Conservation (phyloP, 2,888 invertebrate species). For the Rosalia funebris region DNA sequence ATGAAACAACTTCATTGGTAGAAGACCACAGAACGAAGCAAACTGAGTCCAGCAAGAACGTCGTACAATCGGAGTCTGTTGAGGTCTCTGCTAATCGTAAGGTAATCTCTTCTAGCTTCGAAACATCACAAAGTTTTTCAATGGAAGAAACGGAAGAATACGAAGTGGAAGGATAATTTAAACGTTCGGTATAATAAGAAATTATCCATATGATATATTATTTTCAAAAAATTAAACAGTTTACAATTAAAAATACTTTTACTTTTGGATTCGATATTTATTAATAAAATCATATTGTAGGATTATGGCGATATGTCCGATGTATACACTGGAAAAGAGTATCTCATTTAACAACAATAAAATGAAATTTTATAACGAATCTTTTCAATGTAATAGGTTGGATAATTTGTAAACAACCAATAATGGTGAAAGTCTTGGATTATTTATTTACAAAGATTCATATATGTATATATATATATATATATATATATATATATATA, state of each 20-base stretch:
- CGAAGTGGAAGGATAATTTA: conserved; percentile 54
- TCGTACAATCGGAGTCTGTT: conserved; percentile 53
- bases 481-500: no score
- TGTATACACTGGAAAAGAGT: conserved; percentile 29
- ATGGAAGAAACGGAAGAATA: conserved; percentile 63
- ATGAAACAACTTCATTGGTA: conserved; percentile 58
- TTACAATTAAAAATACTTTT: not conserved
- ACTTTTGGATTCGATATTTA: not conserved
- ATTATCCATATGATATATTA: conserved; percentile 24
- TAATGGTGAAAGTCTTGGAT: no score
- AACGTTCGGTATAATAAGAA: conserved; percentile 13
- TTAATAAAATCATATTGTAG: conserved; percentile 19
- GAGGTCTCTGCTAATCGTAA: conserved; percentile 56
- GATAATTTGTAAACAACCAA: no score
- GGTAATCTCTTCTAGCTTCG: conserved; percentile 58
- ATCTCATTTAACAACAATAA: conserved; percentile 23
- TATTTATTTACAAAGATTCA: no score
- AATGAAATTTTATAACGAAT: not conserved
- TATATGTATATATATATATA: no score
- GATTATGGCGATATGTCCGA: conserved; percentile 28
- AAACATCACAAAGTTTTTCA: conserved; percentile 61
- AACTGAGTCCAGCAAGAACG: conserved; percentile 56
- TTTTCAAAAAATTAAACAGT: not conserved
- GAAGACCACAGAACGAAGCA: conserved; percentile 58
- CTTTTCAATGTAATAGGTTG: not conserved